Evolutionary conservation across 1,140 invertebrate species (phyloP).

Genomic region (Pristionchus pacificus): DNA sequence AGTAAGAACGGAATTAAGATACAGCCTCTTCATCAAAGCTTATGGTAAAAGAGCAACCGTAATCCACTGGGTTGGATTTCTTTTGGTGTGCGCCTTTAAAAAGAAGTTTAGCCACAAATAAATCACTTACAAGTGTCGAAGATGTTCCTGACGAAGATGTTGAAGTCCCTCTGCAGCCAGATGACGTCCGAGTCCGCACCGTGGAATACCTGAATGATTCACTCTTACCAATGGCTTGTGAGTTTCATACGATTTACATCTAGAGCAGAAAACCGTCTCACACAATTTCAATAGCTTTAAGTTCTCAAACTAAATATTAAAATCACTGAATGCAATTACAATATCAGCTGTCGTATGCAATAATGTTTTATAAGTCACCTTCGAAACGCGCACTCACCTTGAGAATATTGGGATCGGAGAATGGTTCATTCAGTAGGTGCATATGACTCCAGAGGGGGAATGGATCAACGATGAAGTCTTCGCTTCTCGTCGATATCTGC

Average conservation of each 20-base stretch:
- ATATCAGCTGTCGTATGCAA: too few relatives aligned
- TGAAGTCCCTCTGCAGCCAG: constrained; percentile 92
- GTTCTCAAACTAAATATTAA: constrained; percentile 5
- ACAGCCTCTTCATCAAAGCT: too few relatives aligned
- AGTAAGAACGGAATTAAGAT: too few relatives aligned
- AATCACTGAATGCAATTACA: too few relatives aligned
- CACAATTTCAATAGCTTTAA: constrained; percentile 11
- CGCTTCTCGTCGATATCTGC: constrained; percentile 81
- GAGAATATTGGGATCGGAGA: constrained; percentile 81
- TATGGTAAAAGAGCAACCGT: too few relatives aligned
- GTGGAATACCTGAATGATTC: constrained; percentile 70
- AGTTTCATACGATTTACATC: not conserved
- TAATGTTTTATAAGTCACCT: too few relatives aligned
- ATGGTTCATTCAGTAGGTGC: constrained; percentile 79
- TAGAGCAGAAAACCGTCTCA: constrained; percentile 15
- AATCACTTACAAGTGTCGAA: constrained; percentile 78
- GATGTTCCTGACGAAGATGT: constrained; percentile 90
- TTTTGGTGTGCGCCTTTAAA: too few relatives aligned
- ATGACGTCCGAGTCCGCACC: constrained; percentile 81
- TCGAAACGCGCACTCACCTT: constrained; percentile 59
- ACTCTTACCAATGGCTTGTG: not conserved
- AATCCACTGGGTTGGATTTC: too few relatives aligned
- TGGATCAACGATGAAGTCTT: constrained; percentile 88
- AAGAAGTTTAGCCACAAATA: not conserved
- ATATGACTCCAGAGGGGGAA: constrained; percentile 76